phyloP scores from a whole-genome alignment of 2,888 invertebrate species.

The Nebria salina region DNA sequence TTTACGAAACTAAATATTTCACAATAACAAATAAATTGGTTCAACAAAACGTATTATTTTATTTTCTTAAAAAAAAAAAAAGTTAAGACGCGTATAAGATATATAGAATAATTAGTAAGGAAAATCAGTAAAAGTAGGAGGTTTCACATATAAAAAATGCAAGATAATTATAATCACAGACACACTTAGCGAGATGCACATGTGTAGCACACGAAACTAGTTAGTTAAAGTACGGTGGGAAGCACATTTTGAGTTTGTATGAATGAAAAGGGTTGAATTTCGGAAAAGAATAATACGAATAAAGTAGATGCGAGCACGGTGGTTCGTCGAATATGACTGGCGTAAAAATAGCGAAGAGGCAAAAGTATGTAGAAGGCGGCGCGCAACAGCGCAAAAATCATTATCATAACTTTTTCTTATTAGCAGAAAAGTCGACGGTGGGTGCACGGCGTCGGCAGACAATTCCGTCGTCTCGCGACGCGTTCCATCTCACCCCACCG shows the following conservation, averaged over 20 bases:
- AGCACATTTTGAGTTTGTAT: not conserved
- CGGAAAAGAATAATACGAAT: not conserved
- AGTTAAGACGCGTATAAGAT: too few species aligned
- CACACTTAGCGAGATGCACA: too few species aligned
- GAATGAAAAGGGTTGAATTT: slow-evolving; percentile 11
- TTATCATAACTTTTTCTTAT: slow-evolving; percentile 63
- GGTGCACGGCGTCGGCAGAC: slow-evolving; percentile 60
- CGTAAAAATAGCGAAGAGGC: slow-evolving; percentile 51
- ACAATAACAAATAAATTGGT: too few species aligned
- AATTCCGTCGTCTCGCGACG: slow-evolving; percentile 54
- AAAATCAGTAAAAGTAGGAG: too few species aligned
- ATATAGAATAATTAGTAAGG: too few species aligned
- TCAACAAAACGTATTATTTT: too few species aligned
- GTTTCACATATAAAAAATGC: too few species aligned
- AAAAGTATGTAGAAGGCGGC: slow-evolving; percentile 51
- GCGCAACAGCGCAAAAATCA: slow-evolving; percentile 62
- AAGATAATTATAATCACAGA: too few species aligned
- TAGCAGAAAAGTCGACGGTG: slow-evolving; percentile 51
- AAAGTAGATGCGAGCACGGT: slow-evolving; percentile 49
- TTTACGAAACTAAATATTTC: too few species aligned
- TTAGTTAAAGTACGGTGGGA: too few species aligned
- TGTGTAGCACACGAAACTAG: too few species aligned
- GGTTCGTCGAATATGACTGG: slow-evolving; percentile 53
- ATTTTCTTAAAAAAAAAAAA: too few species aligned
- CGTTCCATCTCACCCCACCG: slow-evolving; percentile 49